Conservation (phyloP, 2,888 invertebrate genomes). For the Brenthis ino region DNA sequence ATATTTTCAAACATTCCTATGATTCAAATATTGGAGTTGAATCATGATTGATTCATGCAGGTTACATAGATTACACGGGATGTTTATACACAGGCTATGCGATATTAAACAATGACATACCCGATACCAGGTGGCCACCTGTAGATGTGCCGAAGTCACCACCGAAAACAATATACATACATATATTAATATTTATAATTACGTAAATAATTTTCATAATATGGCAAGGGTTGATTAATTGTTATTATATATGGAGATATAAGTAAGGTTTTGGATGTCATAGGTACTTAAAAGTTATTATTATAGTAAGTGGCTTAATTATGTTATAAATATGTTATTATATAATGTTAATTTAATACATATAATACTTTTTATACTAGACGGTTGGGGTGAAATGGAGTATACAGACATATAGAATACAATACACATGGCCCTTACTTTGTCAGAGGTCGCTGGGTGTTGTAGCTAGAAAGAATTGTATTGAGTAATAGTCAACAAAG, state of each 20-base stretch:
- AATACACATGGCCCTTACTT: too few species aligned
- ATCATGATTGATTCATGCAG: slow-evolving; percentile 55
- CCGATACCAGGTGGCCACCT: slow-evolving; percentile 96
- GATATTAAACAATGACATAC: slow-evolving; percentile 84
- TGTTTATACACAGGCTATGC: slow-evolving; percentile 45
- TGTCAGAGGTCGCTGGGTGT: too few species aligned
- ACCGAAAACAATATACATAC: slow-evolving; percentile 80
- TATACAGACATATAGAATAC: too few species aligned
- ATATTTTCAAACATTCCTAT: slow-evolving; percentile 35
- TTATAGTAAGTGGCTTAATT: too few species aligned
- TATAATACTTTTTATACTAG: too few species aligned
- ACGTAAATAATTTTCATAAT: slow-evolving; percentile 32
- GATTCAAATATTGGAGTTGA: slow-evolving; percentile 38
- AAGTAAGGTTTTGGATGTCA: neutral
- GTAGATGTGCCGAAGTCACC: slow-evolving; percentile 72
- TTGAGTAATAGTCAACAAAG: too few species aligned
- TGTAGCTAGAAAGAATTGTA: too few species aligned
- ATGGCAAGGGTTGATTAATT: slow-evolving; percentile 19
- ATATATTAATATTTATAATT: slow-evolving; percentile 48
- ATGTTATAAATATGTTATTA: too few species aligned
- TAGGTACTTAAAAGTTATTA: neutral
- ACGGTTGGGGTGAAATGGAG: too few species aligned
- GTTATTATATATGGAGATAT: neutral
- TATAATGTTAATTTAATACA: too few species aligned
- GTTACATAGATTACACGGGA: slow-evolving; percentile 36